These are phyloP conservation scores for Dermatemys mawii DNA, from an alignment of 2,113 vertebrate genomes.

Conservation along the genomic window DNA sequence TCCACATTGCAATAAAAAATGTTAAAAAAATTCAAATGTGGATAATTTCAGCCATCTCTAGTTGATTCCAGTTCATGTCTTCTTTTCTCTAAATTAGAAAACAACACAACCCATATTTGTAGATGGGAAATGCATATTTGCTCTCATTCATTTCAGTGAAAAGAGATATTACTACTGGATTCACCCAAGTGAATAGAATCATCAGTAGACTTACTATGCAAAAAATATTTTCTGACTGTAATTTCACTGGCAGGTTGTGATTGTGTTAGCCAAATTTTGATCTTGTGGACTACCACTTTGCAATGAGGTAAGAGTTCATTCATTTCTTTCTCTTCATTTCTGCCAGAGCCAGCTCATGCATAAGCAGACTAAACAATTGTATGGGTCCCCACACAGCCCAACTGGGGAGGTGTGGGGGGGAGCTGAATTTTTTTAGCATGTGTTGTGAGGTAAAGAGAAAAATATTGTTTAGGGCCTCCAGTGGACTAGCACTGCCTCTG, in stretches of 20 bases:
- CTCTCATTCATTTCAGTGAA: not conserved
- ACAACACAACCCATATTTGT: not conserved
- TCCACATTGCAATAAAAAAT: not conserved
- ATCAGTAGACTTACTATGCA: not conserved
- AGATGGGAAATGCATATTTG: not conserved
- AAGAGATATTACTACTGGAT: not conserved
- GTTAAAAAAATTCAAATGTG: not conserved
- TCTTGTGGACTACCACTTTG: not conserved
- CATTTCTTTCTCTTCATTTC: not conserved
- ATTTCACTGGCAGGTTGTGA: not conserved
- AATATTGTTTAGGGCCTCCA: not conserved
- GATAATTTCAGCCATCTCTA: not conserved
- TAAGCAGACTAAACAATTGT: not conserved
- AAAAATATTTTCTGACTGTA: not conserved
- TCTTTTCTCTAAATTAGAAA: not conserved
- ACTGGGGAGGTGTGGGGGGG: too few relatives aligned
- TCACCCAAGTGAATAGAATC: not conserved
- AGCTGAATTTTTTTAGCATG: not conserved
- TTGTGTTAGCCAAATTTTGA: not conserved
- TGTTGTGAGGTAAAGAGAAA: not conserved
- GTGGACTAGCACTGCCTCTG: not conserved
- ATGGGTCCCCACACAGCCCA: not conserved
- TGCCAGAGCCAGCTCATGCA: not conserved
- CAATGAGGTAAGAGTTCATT: not conserved
- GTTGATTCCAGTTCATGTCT: not conserved